Evolutionary conservation across 2,113 vertebrate genomes (phyloP).

Genomic region (Macrotus californicus): DNA sequence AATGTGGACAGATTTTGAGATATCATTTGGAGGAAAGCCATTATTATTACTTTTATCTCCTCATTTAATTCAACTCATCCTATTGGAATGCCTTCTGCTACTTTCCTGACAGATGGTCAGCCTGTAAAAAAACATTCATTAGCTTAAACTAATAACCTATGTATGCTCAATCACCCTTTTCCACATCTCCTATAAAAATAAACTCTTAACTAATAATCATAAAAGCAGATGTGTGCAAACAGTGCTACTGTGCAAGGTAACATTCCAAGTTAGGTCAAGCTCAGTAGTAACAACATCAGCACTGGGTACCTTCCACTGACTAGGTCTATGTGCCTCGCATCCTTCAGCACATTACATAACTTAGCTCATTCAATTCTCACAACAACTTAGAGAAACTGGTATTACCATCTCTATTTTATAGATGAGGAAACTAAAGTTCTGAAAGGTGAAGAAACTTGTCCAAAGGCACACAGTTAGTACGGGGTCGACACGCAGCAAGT

Average conservation of each 20-base stretch:
- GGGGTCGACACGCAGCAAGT: background rate
- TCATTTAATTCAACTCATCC: constrained; percentile 63
- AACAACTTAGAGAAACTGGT: background rate
- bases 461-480: background rate
- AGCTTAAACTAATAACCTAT: constrained; percentile 57
- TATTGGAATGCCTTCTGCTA: constrained; percentile 51
- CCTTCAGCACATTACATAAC: background rate
- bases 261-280: background rate
- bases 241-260: background rate
- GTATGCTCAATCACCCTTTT: constrained; percentile 38
- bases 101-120: constrained; percentile 65
- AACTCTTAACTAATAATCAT: constrained; percentile 22
- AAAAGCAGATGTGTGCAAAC: constrained; percentile 4
- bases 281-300: too few relatives aligned
- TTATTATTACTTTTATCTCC: constrained; percentile 65
- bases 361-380: background rate
- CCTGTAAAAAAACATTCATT: constrained; percentile 28
- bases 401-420: background rate
- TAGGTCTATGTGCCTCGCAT: rapidly evolving
- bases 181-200: background rate
- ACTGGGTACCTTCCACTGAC: background rate
- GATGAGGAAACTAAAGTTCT: background rate
- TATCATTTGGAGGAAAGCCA: constrained; percentile 53
- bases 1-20: constrained; percentile 16
- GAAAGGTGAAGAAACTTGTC: background rate